Evolutionary conservation across 2,888 invertebrate species (phyloP), one percentile per base, ranked within the genome.

Genomic region (Oscheius sp.): DNA sequence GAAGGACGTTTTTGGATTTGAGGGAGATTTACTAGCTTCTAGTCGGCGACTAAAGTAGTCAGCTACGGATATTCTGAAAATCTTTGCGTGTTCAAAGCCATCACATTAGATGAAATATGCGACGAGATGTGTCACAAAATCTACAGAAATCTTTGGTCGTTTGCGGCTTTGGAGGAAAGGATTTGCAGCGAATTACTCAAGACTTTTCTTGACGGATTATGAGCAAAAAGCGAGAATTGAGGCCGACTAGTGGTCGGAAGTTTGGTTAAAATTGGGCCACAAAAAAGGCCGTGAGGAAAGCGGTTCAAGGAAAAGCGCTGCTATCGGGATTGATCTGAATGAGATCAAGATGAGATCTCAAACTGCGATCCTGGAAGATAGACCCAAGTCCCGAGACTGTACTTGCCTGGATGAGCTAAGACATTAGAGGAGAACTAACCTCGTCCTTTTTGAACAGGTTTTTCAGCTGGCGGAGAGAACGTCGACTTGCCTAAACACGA

Each of bases 291-390:
- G 48, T 61, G 50, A 48, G 61, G 61, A 23, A 64, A 64, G 64
- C 64, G 64, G 48, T 46, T 48, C 64, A 64, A 48, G 64, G 64
- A 64, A 64, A 64, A 64, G 50, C 64, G 64, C 17, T 64, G 50
- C 64, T 64, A 64, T 50, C 50, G 33, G 64, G 48, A 64, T 64
- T 46, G 48, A 64, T 64, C 64, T 64, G 50, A 48, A 50, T 46
- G 48, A 25, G 23, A 25, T 15, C 33, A 31, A 48, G 58, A 45
- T 61, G 10, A 27, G 45, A 61, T 61, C 61, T 12, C 29, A 31
- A 25, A 34, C 37, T 34, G n/a, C 58, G 61, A 57, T 57, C 57
- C 57, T 37, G 37, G 23, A n/a, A 34, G 57, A 57, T 57, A 57
- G 57, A 27, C 50, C 25, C 10, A 20, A 48, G 48, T 23, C 55